Base-by-base conservation (phyloP, 2,888 invertebrate genomes). In the Exocentrus adspersus region DNA sequence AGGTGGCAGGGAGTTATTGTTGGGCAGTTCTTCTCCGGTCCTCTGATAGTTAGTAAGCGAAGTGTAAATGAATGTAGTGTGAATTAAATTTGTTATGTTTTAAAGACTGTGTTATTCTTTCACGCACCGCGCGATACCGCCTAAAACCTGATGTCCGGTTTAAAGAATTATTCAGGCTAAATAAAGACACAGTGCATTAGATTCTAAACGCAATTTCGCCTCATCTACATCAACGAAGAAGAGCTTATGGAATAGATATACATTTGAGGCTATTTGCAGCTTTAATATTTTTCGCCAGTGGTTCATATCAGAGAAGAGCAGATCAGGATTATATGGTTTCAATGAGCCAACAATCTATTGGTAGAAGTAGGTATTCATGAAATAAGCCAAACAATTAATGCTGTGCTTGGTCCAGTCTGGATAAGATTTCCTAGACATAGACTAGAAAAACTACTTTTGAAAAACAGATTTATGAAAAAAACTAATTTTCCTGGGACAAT, bases 281-380 rank as follows among this genome's bases (percentile, higher is more conserved):
- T 28, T 7, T 52, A 10, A 52, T 52, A 52, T 52, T 52, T 19
- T 32, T 52, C 32, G 52, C 32, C 14, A 2, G 32, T 32, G 52
- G 32, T 17, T 52, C 52, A n/a, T 52, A 32, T 14, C 52, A 52
- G 17, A 52, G 52, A 37, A 52, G 52, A 52, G n/a, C 52, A 4
- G 52, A 16, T 16, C 52, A 52, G 28, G 52, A 32, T 37, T 52
- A 52, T 32, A 12, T 52, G n/a, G 19, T 52, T n/a, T 52, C 3
- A 14, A 32, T 52, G 52, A 52, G 52, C 32, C 52, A 52, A 32
- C 52, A 52, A 19, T 19, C 52, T 28, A 37, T 52, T 32, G 52
- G 52, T 19, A 28, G 52, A 52, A 32, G 52, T n/a, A n/a, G n/a
- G n/a, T 32, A 52, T 32, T 19, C 19, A 28, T 19, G 52, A 52